A percentile compares a stretch with the other conserved stretches of the same genome.
These are phyloP conservation scores for Sphecodes monilicornis DNA, from an alignment of 2,888 invertebrate genomes.

Conservation along the genomic window DNA sequence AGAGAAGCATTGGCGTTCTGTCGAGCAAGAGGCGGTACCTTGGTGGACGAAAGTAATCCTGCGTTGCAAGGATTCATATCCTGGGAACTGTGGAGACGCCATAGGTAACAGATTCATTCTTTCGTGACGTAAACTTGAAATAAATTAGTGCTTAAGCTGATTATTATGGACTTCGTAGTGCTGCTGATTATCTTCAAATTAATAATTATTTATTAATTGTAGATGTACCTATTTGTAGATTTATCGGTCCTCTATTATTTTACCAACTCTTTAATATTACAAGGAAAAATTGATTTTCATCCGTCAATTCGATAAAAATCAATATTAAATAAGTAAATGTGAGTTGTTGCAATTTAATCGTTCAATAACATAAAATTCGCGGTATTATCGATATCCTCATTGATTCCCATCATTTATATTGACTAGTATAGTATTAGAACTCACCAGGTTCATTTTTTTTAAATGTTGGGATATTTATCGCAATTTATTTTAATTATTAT, in stretches of 20 bases:
- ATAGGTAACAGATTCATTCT: constrained; percentile 86
- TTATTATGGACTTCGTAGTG: background rate
- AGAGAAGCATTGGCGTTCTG: constrained; percentile 93
- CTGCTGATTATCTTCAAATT: background rate
- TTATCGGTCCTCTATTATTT: background rate
- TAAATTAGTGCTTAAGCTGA: background rate
- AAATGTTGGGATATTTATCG: too few relatives aligned
- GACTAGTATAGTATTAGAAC: too few relatives aligned
- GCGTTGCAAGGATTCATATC: constrained; percentile 97
- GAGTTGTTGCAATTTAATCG: too few relatives aligned
- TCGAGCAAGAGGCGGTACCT: constrained; percentile 91
- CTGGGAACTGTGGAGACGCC: constrained; percentile 97
- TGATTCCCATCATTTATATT: too few relatives aligned
- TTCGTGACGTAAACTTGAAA: too few relatives aligned
- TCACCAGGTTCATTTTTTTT: too few relatives aligned
- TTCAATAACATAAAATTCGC: too few relatives aligned
- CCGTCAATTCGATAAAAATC: too few relatives aligned
- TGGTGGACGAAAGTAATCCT: constrained; percentile 96
- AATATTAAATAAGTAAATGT: too few relatives aligned
- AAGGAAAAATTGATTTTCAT: background rate
- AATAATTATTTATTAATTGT: background rate
- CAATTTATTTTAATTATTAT: too few relatives aligned
- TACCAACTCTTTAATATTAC: background rate
- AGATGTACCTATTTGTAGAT: background rate
- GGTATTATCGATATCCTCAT: too few relatives aligned